Evolutionary conservation across 2,113 vertebrate genomes (phyloP).

Genomic region (Lepisosteus oculatus): DNA sequence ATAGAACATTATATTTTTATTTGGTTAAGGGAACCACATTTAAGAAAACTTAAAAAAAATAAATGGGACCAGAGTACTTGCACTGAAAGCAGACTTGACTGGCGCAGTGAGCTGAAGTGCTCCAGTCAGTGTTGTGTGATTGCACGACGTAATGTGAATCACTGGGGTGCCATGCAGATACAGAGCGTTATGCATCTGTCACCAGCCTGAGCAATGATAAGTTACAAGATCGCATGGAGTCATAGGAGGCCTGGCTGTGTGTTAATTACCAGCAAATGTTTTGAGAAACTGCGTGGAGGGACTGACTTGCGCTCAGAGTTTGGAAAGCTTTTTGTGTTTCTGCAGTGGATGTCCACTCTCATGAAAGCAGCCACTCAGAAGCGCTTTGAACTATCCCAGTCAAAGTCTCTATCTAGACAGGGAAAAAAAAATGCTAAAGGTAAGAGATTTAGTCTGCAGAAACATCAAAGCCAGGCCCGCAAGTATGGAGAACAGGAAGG

Average conservation of each 20-base stretch:
- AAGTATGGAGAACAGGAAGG: too few species aligned
- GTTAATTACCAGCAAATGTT: slow-evolving; percentile 1
- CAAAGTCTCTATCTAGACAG: neutral
- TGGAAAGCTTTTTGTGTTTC: neutral
- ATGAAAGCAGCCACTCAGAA: neutral
- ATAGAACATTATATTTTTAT: too few species aligned
- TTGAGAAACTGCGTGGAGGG: neutral
- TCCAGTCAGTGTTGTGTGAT: too few species aligned
- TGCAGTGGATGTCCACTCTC: neutral
- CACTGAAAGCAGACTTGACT: too few species aligned
- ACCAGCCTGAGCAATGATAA: neutral
- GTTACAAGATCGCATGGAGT: neutral
- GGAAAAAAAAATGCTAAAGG: neutral
- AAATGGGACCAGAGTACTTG: too few species aligned
- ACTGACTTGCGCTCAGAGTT: neutral
- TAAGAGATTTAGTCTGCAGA: neutral
- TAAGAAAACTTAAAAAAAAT: too few species aligned
- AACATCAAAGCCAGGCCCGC: too few species aligned
- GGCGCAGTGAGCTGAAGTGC: too few species aligned
- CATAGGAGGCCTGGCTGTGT: neutral
- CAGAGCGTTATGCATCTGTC: neutral
- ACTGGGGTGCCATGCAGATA: too few species aligned
- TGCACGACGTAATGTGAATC: neutral
- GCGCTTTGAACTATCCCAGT: slow-evolving; percentile 1
- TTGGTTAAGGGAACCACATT: too few species aligned